Evolutionary conservation across 2,113 vertebrate species (phyloP), one percentile per base, ranked within the genome.

Genomic region (Syrrhaptes paradoxus): DNA sequence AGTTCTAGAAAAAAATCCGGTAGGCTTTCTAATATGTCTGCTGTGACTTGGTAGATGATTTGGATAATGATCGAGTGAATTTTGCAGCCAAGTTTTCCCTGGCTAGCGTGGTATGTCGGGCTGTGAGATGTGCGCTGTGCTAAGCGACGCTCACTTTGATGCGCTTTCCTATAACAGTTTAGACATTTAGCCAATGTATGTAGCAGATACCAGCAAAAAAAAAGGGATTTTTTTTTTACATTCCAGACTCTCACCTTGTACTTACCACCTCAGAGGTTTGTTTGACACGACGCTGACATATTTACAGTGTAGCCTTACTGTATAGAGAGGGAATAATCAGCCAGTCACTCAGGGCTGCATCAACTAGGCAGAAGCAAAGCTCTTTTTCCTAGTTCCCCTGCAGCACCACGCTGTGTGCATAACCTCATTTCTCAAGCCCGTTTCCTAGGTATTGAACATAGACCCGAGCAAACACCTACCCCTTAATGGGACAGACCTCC

Each of bases 281-380:
- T 95, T 96, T 95, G 90, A 95, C 93, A 32, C 8, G 13, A 71
- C 0, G 6, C 92, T 90, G 90, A 86, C 45, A 32, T 96, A 94
- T 96, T 95, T 97, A 88, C 79, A 90, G 92, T 65, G 83, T 89
- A 71, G 76, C 73, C 93, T 96, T 92, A 85, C 93, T 95, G 96
- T 95, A 57, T 88, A 85, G 72, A 94, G 93, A 28, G 29, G 76
- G 88, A 90, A 66, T 92, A 90, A 96, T 84, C 90, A 72, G 70
- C 57, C 79, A 81, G 83, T 88, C 83, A 78, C 88, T 88, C 90
- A 78, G 73, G 62, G 36, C 92, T 75, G 49, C 52, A 9, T 51
- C 85, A 41, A 10, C 83, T 41, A 31, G 36, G 82, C 68, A 81
- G 49, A 72, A 89, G 49, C 59, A 76, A 92, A 96, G 66, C 92